Evolutionary conservation across 2,888 invertebrate species (phyloP).

Genomic region (Sminthurinus aureus): DNA sequence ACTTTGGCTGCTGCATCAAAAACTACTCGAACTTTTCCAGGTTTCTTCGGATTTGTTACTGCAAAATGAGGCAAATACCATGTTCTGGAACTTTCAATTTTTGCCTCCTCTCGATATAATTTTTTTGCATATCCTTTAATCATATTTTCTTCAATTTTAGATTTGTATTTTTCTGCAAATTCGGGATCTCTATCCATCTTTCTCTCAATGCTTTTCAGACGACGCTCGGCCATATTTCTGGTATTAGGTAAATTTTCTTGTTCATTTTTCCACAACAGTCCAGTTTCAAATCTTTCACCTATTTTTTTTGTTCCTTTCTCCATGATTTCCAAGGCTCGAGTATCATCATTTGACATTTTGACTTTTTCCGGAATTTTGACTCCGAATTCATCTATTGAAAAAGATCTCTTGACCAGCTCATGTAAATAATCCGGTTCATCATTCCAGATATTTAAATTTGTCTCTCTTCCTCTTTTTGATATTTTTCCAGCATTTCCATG

Average conservation of each 20-base stretch:
- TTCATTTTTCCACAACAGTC: slow-evolving; percentile 15
- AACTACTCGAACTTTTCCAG: slow-evolving; percentile 52
- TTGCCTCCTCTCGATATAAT: slow-evolving; percentile 19
- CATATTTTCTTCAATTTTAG: background rate
- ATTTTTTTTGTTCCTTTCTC: background rate
- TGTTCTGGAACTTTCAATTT: background rate
- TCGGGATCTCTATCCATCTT: background rate
- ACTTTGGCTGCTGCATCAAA: slow-evolving; percentile 49
- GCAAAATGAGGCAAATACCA: slow-evolving; percentile 55
- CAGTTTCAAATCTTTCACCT: background rate
- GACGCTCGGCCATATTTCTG: background rate
- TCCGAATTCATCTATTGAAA: slow-evolving; percentile 19
- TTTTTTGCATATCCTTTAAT: slow-evolving; percentile 17
- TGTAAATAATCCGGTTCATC: background rate
- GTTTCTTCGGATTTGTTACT: slow-evolving; percentile 49
- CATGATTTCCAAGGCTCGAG: background rate
- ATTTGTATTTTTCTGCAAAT: background rate
- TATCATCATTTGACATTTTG: slow-evolving; percentile 15
- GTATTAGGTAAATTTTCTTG: background rate
- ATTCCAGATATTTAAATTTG: background rate
- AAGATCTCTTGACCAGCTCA: slow-evolving; percentile 6
- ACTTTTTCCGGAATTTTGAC: background rate
- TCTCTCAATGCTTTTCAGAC: background rate
- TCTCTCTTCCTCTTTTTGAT: background rate
- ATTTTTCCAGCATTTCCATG: slow-evolving; percentile 21